Evolutionary conservation across 2,113 vertebrate species (phyloP).

Genomic region (Donacobius atricapilla): DNA sequence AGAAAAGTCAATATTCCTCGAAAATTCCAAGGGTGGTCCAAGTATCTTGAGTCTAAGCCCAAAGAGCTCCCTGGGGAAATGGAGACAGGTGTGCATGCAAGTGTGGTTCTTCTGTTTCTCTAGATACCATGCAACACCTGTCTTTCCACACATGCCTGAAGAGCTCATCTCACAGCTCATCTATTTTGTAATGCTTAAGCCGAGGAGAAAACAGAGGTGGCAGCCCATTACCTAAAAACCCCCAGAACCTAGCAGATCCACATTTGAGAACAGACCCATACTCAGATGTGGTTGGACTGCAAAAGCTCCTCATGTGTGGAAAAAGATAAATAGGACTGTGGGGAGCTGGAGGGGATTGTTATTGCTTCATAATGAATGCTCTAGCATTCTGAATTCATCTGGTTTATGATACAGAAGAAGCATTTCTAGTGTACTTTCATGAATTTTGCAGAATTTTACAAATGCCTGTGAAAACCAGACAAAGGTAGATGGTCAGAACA

Average conservation of each 20-base stretch:
- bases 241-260: neutral
- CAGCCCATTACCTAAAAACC: neutral
- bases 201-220: neutral
- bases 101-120: neutral
- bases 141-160: neutral
- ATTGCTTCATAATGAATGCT: neutral
- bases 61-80: neutral
- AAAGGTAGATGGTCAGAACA: neutral
- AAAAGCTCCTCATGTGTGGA: neutral
- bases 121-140: fast-evolving
- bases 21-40: neutral
- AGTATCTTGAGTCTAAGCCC: neutral
- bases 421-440: neutral
- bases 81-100: neutral
- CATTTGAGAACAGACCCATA: neutral
- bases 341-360: neutral
- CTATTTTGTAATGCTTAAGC: neutral
- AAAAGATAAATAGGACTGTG: neutral
- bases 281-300: neutral
- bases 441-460: neutral
- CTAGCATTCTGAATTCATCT: neutral
- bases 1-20: neutral
- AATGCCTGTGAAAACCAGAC: neutral
- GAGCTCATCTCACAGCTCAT: neutral
- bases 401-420: neutral